A percentile compares a stretch with the other conserved stretches of the same genome.
Conservation (phyloP, 92 coral and sea anemone species). For the Metridium senile region DNA sequence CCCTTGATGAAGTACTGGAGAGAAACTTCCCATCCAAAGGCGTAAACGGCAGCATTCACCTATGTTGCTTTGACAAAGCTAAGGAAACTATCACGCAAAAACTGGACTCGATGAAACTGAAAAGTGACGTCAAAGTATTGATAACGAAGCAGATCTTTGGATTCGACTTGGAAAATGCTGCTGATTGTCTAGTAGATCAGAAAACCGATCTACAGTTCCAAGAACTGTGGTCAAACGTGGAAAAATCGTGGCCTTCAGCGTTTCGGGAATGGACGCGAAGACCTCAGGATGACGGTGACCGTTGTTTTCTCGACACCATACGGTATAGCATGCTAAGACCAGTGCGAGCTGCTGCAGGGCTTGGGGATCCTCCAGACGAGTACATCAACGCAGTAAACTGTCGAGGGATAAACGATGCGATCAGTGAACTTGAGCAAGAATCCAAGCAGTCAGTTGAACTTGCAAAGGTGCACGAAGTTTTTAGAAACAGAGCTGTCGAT, state of each 20-base stretch:
- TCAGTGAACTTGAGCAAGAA: conserved; percentile 40
- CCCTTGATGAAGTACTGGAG: conserved; percentile 50
- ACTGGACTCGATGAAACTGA: conserved; percentile 35
- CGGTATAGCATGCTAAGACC: conserved; percentile 61
- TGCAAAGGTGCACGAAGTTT: conserved; percentile 52
- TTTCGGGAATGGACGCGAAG: conserved; percentile 40
- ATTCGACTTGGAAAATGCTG: conserved; percentile 15
- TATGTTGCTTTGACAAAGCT: conserved; percentile 61
- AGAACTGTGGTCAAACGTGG: conserved; percentile 24
- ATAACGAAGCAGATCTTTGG: conserved; percentile 36
- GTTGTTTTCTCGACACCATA: conserved; percentile 51
- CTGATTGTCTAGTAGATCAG: conserved; percentile 47
- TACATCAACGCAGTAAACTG: conserved; percentile 37
- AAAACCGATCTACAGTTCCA: conserved; percentile 41
- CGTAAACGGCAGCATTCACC: conserved; percentile 43
- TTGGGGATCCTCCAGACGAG: conserved; percentile 58
- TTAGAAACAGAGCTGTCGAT: conserved; percentile 53
- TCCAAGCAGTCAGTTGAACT: conserved; percentile 32
- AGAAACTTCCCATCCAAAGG: conserved; percentile 35
- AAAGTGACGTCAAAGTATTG: not conserved
- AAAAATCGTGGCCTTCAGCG: conserved; percentile 47
- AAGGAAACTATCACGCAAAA: conserved; percentile 29
- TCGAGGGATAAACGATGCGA: conserved; percentile 36
- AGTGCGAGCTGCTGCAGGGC: conserved; percentile 58
- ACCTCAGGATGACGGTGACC: conserved; percentile 9